Evolutionary conservation across 2,797 vertebrate species (phyloP).

Genomic region (Enteromius anoplus): DNA sequence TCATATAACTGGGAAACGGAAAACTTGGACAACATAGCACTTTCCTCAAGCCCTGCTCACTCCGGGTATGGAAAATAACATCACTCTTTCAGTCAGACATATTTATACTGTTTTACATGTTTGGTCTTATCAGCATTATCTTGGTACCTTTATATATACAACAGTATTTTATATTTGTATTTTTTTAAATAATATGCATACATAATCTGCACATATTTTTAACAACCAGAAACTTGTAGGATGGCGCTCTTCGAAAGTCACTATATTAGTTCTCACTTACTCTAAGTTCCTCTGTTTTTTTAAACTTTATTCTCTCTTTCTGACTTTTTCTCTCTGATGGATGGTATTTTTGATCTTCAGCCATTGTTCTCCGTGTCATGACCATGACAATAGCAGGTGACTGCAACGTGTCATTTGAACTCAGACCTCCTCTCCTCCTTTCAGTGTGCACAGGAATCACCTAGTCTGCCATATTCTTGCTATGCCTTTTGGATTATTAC

Average conservation of each 20-base stretch:
- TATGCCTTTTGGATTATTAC: constrained; percentile 40
- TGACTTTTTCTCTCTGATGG: constrained; percentile 74
- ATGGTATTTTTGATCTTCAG: constrained; percentile 88
- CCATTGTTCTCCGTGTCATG: constrained; percentile 93
- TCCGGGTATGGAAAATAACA: constrained; percentile 85
- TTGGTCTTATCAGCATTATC: not conserved
- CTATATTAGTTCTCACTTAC: not conserved
- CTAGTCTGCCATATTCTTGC: constrained; percentile 54
- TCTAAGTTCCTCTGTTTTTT: constrained; percentile 41
- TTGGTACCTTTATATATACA: no score
- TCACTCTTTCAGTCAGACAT: not conserved
- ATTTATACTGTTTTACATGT: not conserved
- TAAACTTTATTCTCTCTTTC: constrained; percentile 60
- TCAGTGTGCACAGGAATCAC: constrained; percentile 60
- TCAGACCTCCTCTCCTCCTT: constrained; percentile 60
- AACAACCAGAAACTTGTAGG: not conserved
- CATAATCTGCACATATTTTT: not conserved
- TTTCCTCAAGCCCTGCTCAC: constrained; percentile 94
- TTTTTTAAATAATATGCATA: not conserved
- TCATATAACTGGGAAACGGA: constrained; percentile 91
- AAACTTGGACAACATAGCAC: constrained; percentile 93
- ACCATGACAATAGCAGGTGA: constrained; percentile 99
- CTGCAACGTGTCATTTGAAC: constrained; percentile 84
- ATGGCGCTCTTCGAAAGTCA: constrained; percentile 2
- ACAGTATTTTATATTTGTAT: no score